Percentiles rank a stretch among this genome's conserved stretches.
Evolutionary conservation across 2,797 vertebrate genomes (phyloP).

Genomic region (Eulemur mongoz): DNA sequence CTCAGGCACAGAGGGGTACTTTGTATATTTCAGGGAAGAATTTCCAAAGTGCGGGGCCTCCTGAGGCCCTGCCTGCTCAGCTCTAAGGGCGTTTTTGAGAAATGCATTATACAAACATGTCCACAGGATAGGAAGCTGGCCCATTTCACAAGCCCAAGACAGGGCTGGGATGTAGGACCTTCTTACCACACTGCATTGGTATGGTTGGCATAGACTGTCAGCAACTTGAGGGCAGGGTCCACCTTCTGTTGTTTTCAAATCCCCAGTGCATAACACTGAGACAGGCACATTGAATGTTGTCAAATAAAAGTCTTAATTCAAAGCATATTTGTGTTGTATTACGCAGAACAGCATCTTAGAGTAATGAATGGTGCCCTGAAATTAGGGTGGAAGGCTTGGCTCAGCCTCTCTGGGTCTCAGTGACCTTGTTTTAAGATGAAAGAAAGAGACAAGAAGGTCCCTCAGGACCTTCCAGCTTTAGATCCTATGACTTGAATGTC

Average conservation of each 20-base stretch:
- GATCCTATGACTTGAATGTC: conserved; percentile 5
- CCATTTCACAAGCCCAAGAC: background rate
- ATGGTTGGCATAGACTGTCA: background rate
- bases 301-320: background rate
- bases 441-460: background rate
- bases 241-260: background rate
- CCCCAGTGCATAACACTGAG: background rate
- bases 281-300: background rate
- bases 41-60: too few relatives aligned
- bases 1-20: background rate
- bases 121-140: background rate
- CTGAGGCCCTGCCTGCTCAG: background rate
- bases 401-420: background rate
- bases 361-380: background rate
- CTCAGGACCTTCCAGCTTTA: background rate
- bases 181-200: background rate
- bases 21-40: background rate
- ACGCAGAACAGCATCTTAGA: background rate
- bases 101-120: background rate
- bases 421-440: background rate
- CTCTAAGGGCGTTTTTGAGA: background rate
- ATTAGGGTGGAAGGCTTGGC: background rate
- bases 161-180: background rate
- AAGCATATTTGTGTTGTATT: background rate
- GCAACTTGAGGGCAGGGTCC: background rate